phyloP scores from a whole-genome alignment of 1,140 invertebrate species.

The Stegodyphus mimosarum region DNA sequence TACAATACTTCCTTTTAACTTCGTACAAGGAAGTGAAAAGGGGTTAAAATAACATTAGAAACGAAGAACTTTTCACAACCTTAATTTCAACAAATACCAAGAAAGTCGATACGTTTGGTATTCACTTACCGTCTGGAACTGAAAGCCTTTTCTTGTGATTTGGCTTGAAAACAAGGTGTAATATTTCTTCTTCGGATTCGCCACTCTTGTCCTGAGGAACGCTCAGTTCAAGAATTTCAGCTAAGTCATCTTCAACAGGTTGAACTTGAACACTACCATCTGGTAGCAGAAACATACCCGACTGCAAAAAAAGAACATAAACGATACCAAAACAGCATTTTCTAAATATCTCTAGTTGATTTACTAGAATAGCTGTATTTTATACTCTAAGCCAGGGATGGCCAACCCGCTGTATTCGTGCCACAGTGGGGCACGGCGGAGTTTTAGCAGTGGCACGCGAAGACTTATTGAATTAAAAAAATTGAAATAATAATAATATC shows the following conservation, averaged over 20 bases:
- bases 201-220: neutral
- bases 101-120: too few relatives aligned
- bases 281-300: slow-evolving; percentile 34
- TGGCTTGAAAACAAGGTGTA: slow-evolving; percentile 40
- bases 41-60: too few relatives aligned
- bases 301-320: slow-evolving; percentile 24
- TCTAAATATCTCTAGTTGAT: neutral
- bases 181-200: neutral
- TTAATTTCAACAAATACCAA: too few relatives aligned
- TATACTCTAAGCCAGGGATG: too few relatives aligned
- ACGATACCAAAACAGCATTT: neutral
- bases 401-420: too few relatives aligned
- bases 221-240: slow-evolving; percentile 30
- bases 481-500: too few relatives aligned
- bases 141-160: slow-evolving; percentile 27
- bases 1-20: too few relatives aligned
- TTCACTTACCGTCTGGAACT: slow-evolving; percentile 34
- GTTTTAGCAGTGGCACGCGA: neutral
- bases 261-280: slow-evolving; percentile 43
- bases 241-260: slow-evolving; percentile 36
- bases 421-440: too few relatives aligned
- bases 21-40: too few relatives aligned
- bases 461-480: too few relatives aligned
- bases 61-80: too few relatives aligned
- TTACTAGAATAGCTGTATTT: neutral